A percentile compares a stretch with the other conserved stretches of the same genome.
phyloP scores from a whole-genome alignment of 2,888 invertebrate species.

The Nomada lathburiana region DNA sequence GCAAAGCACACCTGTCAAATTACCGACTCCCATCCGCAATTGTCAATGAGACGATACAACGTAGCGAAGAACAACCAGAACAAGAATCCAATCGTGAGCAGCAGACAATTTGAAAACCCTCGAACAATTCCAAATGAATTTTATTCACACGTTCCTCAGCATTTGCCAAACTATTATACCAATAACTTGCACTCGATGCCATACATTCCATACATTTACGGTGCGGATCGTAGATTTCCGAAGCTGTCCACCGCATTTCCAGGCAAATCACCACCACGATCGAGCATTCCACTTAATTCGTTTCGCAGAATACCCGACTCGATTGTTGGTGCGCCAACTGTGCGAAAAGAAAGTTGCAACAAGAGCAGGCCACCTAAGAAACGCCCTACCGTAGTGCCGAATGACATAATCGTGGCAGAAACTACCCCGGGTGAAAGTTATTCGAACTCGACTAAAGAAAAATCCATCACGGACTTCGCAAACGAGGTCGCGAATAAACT shows the following conservation, averaged over 20 bases:
- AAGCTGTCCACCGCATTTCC: too few relatives aligned
- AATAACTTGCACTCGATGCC: background rate
- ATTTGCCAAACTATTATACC: background rate
- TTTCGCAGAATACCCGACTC: background rate
- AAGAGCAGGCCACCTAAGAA: background rate
- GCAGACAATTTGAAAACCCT: too few relatives aligned
- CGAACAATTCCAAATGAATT: too few relatives aligned
- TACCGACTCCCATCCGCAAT: background rate
- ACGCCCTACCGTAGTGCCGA: too few relatives aligned
- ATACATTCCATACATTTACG: constrained; percentile 18
- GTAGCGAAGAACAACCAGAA: background rate
- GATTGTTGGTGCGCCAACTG: constrained; percentile 18
- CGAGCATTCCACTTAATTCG: background rate
- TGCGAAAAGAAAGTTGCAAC: background rate
- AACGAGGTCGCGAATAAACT: background rate
- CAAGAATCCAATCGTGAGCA: too few relatives aligned
- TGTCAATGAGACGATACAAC: background rate
- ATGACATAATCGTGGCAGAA: too few relatives aligned
- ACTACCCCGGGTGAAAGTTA: too few relatives aligned
- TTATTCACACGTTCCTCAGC: background rate
- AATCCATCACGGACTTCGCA: background rate
- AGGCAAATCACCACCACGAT: background rate
- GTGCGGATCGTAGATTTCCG: background rate
- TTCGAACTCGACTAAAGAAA: background rate
- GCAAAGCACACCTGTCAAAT: background rate